Conservation (phyloP, 2,888 invertebrate species). For the Neelides folsomi region DNA sequence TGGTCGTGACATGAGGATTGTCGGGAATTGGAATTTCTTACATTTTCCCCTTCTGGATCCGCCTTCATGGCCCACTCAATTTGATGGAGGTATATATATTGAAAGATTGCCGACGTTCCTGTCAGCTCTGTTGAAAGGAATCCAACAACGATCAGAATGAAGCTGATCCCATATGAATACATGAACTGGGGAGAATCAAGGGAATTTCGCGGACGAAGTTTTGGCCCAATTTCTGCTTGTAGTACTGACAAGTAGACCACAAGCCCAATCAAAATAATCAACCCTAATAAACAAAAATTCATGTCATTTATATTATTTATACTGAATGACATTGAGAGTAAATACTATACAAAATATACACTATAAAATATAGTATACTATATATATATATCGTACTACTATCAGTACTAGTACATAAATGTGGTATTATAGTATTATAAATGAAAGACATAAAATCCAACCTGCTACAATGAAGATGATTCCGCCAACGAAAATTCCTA, state of each 20-base stretch:
- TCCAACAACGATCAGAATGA: slow-evolving; percentile 69
- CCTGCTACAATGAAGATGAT: slow-evolving; percentile 80
- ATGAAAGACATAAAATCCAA: slow-evolving; percentile 36
- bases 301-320: not conserved
- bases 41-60: slow-evolving; percentile 4
- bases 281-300: slow-evolving; percentile 44
- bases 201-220: slow-evolving; percentile 64
- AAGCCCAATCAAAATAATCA: slow-evolving; percentile 76
- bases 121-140: slow-evolving; percentile 72
- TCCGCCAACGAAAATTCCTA: slow-evolving; percentile 73
- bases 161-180: slow-evolving; percentile 69
- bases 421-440: not conserved
- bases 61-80: slow-evolving; percentile 29
- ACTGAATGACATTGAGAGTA: slow-evolving; percentile 2
- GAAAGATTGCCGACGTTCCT: slow-evolving; percentile 72
- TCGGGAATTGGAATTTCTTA: not conserved
- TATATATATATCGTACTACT: too few species aligned
- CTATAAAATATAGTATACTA: not conserved
- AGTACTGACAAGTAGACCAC: slow-evolving; percentile 87
- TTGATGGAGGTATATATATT: slow-evolving; percentile 53
- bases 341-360: not conserved
- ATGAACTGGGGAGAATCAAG: slow-evolving; percentile 66
- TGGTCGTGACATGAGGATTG: slow-evolving; percentile 9
- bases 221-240: slow-evolving; percentile 78
- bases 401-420: not conserved